Evolutionary conservation across 2,888 invertebrate genomes (phyloP).

Genomic region (Callyntrura sp.): DNA sequence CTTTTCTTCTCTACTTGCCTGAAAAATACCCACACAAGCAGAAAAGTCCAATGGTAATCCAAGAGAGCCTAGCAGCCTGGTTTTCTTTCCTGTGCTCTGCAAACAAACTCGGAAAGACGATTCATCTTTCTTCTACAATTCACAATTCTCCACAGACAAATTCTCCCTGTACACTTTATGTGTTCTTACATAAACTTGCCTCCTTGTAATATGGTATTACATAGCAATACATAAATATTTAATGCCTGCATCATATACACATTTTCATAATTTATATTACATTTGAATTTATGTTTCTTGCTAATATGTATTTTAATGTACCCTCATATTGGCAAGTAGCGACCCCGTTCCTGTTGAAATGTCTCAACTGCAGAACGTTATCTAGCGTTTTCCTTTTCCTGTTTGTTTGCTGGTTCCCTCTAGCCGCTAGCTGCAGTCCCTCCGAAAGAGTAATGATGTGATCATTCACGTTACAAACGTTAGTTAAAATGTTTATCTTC

Average conservation of each 20-base stretch:
- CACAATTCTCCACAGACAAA: conserved; percentile 4
- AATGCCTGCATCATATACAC: not conserved
- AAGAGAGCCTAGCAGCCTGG: not conserved
- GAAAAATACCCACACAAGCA: conserved; percentile 22
- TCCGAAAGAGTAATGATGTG: conserved; percentile 18
- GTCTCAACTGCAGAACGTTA: not conserved
- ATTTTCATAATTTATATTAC: not conserved
- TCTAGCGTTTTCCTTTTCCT: too few species aligned
- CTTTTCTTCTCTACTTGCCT: conserved; percentile 12
- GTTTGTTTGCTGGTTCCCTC: conserved; percentile 5
- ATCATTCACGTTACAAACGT: conserved; percentile 38
- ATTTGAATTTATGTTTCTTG: not conserved
- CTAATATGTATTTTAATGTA: not conserved
- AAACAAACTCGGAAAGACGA: not conserved
- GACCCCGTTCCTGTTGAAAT: not conserved
- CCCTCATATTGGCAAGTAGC: not conserved
- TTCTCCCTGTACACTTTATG: not conserved
- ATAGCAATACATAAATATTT: conserved; percentile 11
- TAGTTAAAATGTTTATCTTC: conserved; percentile 15
- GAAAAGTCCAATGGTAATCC: conserved; percentile 19
- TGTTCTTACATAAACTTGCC: not conserved
- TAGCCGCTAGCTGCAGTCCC: not conserved
- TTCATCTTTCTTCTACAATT: conserved; percentile 9
- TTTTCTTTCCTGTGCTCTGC: not conserved
- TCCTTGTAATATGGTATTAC: too few species aligned